Conservation (phyloP, 2,888 invertebrate species). For the Orchesellides sinensis region DNA sequence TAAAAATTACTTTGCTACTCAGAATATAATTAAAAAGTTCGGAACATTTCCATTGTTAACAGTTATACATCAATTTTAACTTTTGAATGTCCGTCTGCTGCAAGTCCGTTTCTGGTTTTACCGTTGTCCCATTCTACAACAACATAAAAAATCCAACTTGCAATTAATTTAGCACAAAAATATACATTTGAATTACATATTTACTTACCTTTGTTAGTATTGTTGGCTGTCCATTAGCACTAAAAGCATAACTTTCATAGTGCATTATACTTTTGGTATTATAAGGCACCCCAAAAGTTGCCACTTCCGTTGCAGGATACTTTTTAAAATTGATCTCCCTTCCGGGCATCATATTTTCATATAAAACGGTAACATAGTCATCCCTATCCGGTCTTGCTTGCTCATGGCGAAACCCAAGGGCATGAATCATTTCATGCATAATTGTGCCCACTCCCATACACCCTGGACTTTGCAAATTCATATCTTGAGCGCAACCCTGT, state of each 20-base stretch:
- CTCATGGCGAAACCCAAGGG: constrained; percentile 63
- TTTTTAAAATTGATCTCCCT: constrained; percentile 47
- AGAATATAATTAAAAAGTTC: too few relatives aligned
- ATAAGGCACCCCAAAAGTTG: constrained; percentile 50
- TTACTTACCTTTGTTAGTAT: constrained; percentile 53
- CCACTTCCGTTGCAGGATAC: neutral
- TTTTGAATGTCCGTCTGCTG: constrained; percentile 48
- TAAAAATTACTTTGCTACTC: too few relatives aligned
- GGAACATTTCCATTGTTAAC: constrained; percentile 20
- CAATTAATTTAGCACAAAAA: constrained; percentile 1
- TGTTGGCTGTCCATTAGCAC: constrained; percentile 58
- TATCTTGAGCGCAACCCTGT: constrained; percentile 49
- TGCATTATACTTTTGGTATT: constrained; percentile 64
- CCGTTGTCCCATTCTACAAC: constrained; percentile 43
- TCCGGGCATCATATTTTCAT: constrained; percentile 53
- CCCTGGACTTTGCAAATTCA: constrained; percentile 56
- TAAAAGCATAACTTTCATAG: constrained; percentile 51
- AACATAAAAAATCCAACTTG: neutral
- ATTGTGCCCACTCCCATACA: constrained; percentile 38
- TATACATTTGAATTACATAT: neutral
- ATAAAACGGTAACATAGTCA: constrained; percentile 56
- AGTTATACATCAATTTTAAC: constrained; percentile 59
- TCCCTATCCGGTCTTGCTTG: constrained; percentile 65
- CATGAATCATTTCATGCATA: constrained; percentile 54
- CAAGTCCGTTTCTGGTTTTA: constrained; percentile 35